A percentile compares a stretch with the other conserved stretches of the same genome.
These are phyloP conservation scores for Harmothoe impar DNA, from an alignment of 2,888 invertebrate genomes.

Conservation along the genomic window DNA sequence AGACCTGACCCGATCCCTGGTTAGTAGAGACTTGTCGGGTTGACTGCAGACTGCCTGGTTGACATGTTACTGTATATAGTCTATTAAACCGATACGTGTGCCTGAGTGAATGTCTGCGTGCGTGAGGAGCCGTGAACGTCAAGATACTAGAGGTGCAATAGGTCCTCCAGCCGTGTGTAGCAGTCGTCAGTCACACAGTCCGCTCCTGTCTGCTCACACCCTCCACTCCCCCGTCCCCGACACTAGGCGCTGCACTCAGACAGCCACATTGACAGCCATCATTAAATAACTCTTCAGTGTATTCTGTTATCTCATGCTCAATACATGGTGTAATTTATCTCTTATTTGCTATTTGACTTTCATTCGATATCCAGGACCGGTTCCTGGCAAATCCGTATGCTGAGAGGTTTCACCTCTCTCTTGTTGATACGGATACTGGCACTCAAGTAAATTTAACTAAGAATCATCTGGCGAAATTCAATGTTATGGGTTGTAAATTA, in stretches of 20 bases:
- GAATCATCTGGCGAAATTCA: no score
- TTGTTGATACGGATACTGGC: no score
- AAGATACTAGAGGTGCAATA: conserved; percentile 1
- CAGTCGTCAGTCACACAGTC: not conserved
- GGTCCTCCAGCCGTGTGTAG: not conserved
- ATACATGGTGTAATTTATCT: not conserved
- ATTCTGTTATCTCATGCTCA: no score
- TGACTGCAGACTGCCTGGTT: not conserved
- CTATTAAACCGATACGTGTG: conserved; percentile 22
- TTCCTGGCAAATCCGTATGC: not conserved
- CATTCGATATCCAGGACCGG: no score
- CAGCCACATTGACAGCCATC: not conserved
- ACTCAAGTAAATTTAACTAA: no score
- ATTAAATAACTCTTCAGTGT: no score
- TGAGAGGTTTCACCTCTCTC: no score
- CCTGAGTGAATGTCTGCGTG: not conserved
- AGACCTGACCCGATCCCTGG: not conserved
- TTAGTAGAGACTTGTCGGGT: no score
- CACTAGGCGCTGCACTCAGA: not conserved
- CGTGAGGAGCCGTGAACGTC: not conserved
- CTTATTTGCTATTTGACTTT: not conserved
- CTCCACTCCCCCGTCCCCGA: not conserved
- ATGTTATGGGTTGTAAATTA: no score
- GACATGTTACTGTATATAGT: conserved; percentile 32
- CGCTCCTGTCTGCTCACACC: conserved; percentile 16